Base-by-base conservation (phyloP, 2,797 vertebrate species). In the Diglossa cyanea region DNA sequence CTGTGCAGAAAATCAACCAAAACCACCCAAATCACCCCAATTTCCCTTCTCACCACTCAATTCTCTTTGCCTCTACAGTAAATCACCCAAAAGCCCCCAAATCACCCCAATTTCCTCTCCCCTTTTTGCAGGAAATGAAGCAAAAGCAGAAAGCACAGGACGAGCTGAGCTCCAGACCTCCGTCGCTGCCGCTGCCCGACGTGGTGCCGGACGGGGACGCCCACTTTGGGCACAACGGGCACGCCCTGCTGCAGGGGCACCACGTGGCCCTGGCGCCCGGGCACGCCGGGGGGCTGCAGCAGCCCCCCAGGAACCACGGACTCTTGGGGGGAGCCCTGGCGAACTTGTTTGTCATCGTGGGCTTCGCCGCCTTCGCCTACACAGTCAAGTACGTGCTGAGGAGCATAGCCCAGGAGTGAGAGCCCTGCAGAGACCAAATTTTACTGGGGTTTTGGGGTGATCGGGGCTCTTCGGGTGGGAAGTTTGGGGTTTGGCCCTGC, bases 331-430 rank as follows among this genome's bases (percentile, higher is more conserved):
- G 99, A 2, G 99, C 99, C 57, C 95, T 99, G 95, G 98, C 99
- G 97, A 99, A 99, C 98, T 98, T 99, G 95, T 99, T 99, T 90
- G 99, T 99, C 83, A 99, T 99, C 72, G 99, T 99, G 30, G 99
- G 99, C 87, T 99, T 99, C 44, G 99, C 99, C 0, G 99, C 99
- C 63, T 99, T 99, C 25, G 99, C 99, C 95, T 99, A 99, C 98
- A 99, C 99, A 70, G 99, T 99, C 73, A 99, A 99, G 97, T 99
- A 99, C 25, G 99, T 99, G 88, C 98, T 99, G 96, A 98, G 99
- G 97, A 99, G 99, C 99, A 99, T 99, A 98, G 99, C 99, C 3
- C 99, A 99, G 97, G 99, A 99, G 97, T 99, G 98, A 99, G 19
- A 4, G 21, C n/a, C 21, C 23, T 4, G 10, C 23, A 8, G 16